A percentile compares a stretch with the other conserved stretches of the same genome.
These are phyloP conservation scores for Acrobasis repandana DNA, from an alignment of 2,888 invertebrate species.

Conservation along the genomic window DNA sequence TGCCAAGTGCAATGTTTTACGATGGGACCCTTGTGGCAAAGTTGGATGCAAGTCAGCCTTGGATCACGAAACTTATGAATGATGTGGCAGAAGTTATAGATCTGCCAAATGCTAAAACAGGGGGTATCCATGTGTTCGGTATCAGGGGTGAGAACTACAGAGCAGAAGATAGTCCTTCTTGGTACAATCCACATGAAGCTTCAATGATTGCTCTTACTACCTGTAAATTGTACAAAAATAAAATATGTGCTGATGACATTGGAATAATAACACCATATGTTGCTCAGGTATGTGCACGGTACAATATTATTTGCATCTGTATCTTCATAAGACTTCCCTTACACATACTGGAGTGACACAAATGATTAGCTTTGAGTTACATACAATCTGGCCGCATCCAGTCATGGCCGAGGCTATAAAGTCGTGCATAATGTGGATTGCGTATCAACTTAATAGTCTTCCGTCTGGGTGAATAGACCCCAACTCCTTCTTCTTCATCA, in stretches of 20 bases:
- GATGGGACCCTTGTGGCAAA: slow-evolving; percentile 88
- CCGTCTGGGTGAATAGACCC: no score
- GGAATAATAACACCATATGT: slow-evolving; percentile 96
- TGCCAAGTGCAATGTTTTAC: slow-evolving; percentile 94
- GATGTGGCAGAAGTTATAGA: slow-evolving; percentile 56
- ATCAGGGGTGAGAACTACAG: slow-evolving; percentile 87
- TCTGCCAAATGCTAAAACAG: slow-evolving; percentile 47
- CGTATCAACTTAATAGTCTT: no score
- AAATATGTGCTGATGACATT: slow-evolving; percentile 86
- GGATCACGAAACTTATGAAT: slow-evolving; percentile 51
- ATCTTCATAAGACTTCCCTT: no score
- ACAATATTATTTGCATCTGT: not conserved
- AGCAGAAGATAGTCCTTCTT: slow-evolving; percentile 91
- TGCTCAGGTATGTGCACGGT: slow-evolving; percentile 87
- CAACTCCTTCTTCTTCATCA: no score
- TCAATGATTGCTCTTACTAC: slow-evolving; percentile 78
- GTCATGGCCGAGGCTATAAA: no score
- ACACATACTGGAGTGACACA: no score
- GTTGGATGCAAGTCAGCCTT: slow-evolving; percentile 66
- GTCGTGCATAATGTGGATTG: no score
- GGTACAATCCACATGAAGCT: slow-evolving; percentile 94
- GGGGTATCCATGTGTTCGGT: slow-evolving; percentile 87
- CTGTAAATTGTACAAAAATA: slow-evolving; percentile 85
- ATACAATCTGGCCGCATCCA: no score
- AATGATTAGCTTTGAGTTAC: no score